phyloP scores from a whole-genome alignment of 92 coral and sea anemone species.

The Umimayanthus kanabou region DNA sequence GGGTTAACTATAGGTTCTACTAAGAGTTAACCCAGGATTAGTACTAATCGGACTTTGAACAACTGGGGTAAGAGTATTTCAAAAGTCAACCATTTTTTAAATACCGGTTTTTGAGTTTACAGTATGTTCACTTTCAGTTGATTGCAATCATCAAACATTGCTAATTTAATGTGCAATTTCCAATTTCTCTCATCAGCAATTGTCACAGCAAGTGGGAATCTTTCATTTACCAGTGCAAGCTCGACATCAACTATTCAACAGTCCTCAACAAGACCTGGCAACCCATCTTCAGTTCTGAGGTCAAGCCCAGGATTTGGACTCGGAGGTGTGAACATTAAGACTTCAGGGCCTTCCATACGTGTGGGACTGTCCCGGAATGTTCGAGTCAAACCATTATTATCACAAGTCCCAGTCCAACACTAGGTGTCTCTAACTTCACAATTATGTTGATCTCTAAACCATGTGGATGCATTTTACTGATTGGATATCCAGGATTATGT shows the following conservation, averaged over 20 bases:
- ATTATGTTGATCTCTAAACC: neutral
- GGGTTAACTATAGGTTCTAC: no score
- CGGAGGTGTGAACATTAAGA: constrained; percentile 73
- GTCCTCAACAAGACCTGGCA: constrained; percentile 13
- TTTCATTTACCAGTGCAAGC: constrained; percentile 27
- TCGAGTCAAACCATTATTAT: constrained; percentile 83
- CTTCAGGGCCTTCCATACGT: constrained; percentile 81
- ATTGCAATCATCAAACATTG: no score
- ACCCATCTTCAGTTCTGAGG: constrained; percentile 44
- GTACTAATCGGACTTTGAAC: no score
- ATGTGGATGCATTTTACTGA: neutral
- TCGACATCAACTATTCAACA: neutral
- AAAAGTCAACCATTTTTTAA: no score
- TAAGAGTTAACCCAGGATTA: no score
- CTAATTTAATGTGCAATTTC: no score
- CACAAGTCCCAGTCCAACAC: constrained; percentile 69
- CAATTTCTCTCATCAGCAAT: neutral
- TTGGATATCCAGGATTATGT: neutral
- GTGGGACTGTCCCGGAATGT: constrained; percentile 94
- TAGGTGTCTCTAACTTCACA: neutral
- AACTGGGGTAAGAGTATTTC: no score
- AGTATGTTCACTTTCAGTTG: no score
- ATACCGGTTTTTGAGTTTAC: no score
- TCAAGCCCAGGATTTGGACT: constrained; percentile 69
- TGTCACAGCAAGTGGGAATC: neutral